These are phyloP conservation scores for Ophioninae sp. DNA, from an alignment of 2,888 invertebrate species.

Conservation along the genomic window DNA sequence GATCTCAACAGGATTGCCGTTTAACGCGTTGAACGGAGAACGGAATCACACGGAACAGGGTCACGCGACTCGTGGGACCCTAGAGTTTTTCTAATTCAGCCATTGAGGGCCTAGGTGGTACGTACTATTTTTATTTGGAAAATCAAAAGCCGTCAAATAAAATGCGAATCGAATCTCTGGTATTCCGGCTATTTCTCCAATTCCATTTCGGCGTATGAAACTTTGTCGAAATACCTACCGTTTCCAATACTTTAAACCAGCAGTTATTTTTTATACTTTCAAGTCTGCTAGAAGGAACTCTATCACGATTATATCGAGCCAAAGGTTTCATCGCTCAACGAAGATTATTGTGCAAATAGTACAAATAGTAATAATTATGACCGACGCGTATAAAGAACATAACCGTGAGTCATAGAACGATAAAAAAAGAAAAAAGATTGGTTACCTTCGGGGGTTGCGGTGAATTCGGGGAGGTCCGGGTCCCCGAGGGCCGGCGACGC, in stretches of 20 bases:
- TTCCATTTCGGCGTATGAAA: neutral
- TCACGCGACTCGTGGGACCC: too few species aligned
- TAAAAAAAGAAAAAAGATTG: neutral
- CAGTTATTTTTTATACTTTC: neutral
- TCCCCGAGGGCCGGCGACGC: constrained; percentile 71
- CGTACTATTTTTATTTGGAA: too few species aligned
- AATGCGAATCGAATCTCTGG: neutral
- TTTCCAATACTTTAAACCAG: neutral
- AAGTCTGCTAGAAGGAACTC: neutral
- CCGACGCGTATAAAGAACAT: neutral
- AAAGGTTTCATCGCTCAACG: too few species aligned
- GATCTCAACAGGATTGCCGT: neutral
- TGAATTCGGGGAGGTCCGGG: constrained; percentile 73
- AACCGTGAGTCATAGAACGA: neutral
- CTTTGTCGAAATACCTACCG: neutral
- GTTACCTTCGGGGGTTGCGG: constrained; percentile 73
- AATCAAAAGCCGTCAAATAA: neutral
- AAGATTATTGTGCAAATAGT: too few species aligned
- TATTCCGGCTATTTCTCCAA: neutral
- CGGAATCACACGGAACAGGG: too few species aligned
- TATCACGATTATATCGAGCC: neutral
- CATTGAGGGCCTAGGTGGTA: too few species aligned
- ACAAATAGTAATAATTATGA: too few species aligned
- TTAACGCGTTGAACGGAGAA: neutral
- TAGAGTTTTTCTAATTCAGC: too few species aligned